Conservation (phyloP, 2,888 invertebrate genomes). For the Trachelus troglodyta region DNA sequence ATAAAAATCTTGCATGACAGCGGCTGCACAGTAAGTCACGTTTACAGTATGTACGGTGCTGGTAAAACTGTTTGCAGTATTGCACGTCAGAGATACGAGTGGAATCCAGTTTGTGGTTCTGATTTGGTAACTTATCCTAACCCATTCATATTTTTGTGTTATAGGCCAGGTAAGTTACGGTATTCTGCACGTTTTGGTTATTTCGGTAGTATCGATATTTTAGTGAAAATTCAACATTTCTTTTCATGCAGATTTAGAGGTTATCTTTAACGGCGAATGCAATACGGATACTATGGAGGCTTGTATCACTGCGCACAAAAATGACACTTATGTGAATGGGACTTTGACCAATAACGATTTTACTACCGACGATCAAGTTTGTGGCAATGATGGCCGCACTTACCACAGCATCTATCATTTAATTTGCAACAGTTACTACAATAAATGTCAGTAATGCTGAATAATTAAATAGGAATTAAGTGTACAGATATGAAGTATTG, state of each 20-base stretch:
- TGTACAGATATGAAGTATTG: no score
- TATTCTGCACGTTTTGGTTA: neutral
- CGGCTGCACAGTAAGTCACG: constrained; percentile 45
- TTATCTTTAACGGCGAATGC: constrained; percentile 21
- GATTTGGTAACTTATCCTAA: constrained; percentile 48
- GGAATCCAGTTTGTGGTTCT: constrained; percentile 49
- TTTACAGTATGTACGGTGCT: constrained; percentile 29
- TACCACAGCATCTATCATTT: constrained; percentile 47
- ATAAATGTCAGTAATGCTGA: constrained; percentile 43
- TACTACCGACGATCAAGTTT: constrained; percentile 37
- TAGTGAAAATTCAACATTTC: no score
- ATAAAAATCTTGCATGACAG: constrained; percentile 46
- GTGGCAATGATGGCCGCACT: constrained; percentile 50
- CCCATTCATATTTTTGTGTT: constrained; percentile 51
- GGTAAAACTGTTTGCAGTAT: constrained; percentile 39
- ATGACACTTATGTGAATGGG: constrained; percentile 17
- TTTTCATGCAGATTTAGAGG: constrained; percentile 16
- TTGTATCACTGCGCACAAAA: constrained; percentile 22
- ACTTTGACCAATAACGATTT: constrained; percentile 24
- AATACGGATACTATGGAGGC: constrained; percentile 16
- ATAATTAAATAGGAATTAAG: neutral
- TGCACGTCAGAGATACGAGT: constrained; percentile 44
- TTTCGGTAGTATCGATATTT: no score
- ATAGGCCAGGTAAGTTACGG: constrained; percentile 32
- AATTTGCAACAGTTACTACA: constrained; percentile 42